phyloP scores from a whole-genome alignment of 2,888 invertebrate species.

The Adelphocoris suturalis region DNA sequence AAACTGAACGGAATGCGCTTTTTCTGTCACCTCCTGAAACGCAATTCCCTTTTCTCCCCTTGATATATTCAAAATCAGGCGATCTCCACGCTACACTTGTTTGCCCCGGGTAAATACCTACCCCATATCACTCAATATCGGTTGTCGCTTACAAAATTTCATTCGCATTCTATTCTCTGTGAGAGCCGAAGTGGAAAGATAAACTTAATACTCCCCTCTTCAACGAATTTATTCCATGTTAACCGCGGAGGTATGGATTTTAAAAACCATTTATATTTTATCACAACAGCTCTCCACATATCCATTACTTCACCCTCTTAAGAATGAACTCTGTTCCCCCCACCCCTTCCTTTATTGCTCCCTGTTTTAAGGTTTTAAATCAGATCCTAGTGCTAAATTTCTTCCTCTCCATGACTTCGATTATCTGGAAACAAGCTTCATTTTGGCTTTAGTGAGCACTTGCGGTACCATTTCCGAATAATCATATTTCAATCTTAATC shows the following conservation, averaged over 20 bases:
- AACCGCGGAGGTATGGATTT: conserved; percentile 58
- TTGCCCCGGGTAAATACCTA: conserved; percentile 67
- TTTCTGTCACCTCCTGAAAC: conserved; percentile 38
- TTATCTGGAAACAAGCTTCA: too few relatives aligned
- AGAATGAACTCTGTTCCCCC: background rate
- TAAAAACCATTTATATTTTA: conserved; percentile 51
- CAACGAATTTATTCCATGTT: conserved; percentile 57
- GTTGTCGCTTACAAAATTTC: conserved; percentile 68
- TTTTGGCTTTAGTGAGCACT: too few relatives aligned
- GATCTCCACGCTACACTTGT: conserved; percentile 69
- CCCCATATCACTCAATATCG: conserved; percentile 67
- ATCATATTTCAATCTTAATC: too few relatives aligned
- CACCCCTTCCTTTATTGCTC: background rate
- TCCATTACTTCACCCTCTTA: background rate
- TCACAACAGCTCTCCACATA: background rate
- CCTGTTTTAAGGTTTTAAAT: background rate
- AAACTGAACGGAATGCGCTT: conserved; percentile 42
- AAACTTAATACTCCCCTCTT: conserved; percentile 58
- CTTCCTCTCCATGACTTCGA: too few relatives aligned
- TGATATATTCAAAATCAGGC: conserved; percentile 63
- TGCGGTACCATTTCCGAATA: too few relatives aligned
- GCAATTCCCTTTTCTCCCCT: conserved; percentile 44
- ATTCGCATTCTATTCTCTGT: conserved; percentile 67
- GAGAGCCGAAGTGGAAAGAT: conserved; percentile 61
- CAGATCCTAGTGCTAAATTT: background rate